These are phyloP conservation scores for Thunnus albacares DNA, from an alignment of 2,797 vertebrate genomes.

Conservation along the genomic window DNA sequence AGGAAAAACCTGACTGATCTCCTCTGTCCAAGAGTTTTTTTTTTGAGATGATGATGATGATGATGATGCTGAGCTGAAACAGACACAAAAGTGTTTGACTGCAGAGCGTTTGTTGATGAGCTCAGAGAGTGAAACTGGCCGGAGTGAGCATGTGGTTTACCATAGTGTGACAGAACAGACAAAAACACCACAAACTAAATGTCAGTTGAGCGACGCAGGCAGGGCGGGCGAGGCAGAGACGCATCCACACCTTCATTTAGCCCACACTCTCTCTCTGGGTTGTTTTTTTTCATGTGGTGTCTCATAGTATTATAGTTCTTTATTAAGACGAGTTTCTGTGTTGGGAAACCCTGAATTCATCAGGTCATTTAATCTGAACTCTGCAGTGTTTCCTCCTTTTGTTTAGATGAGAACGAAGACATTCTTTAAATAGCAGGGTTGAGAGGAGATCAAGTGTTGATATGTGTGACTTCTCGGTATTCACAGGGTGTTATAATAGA, in stretches of 20 bases:
- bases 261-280: too few species aligned
- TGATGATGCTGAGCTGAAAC: not conserved
- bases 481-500: too few species aligned
- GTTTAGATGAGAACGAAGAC: not conserved
- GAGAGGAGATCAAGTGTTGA: not conserved
- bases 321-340: not conserved
- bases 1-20: slow-evolving; percentile 17
- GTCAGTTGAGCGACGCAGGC: not conserved
- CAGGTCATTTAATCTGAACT: not conserved
- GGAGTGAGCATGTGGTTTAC: slow-evolving; percentile 22
- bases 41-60: too few species aligned
- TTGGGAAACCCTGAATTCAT: not conserved
- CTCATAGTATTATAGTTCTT: not conserved
- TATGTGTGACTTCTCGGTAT: too few species aligned
- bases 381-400: not conserved
- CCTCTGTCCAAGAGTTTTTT: not conserved
- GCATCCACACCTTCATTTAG: too few species aligned
- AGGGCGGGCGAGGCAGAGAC: too few species aligned
- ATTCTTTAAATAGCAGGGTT: not conserved
- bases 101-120: not conserved
- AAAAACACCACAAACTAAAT: slow-evolving; percentile 14
- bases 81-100: not conserved
- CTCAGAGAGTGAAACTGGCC: slow-evolving; percentile 31
- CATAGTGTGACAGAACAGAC: slow-evolving; percentile 11
- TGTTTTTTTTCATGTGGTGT: not conserved